phyloP scores from a whole-genome alignment of 2,113 vertebrate genomes.

The Labeo rohita region DNA sequence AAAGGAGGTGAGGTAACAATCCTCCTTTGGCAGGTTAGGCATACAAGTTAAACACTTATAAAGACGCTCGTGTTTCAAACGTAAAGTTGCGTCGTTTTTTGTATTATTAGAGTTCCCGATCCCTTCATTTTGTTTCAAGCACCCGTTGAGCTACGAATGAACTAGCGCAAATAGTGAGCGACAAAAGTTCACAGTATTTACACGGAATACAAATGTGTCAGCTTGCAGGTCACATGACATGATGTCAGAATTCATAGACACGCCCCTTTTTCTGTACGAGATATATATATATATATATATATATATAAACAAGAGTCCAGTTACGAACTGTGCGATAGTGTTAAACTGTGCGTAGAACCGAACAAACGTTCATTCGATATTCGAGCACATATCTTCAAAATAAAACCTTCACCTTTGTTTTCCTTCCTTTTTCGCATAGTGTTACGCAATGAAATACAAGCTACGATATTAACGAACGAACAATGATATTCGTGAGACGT shows the following conservation, averaged over 20 bases:
- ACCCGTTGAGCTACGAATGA: neutral
- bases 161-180: constrained; percentile 14
- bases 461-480: constrained; percentile 48
- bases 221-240: constrained; percentile 28
- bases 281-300: neutral
- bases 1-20: constrained; percentile 7
- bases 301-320: constrained; percentile 36
- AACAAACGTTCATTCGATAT: neutral
- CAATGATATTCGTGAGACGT: constrained; percentile 44
- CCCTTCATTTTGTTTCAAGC: constrained; percentile 45
- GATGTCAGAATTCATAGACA: constrained; percentile 52
- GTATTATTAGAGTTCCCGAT: constrained; percentile 47
- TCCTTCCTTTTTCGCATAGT: constrained; percentile 24
- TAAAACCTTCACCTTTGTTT: neutral
- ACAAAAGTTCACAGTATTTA: constrained; percentile 65
- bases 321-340: constrained; percentile 50
- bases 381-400: neutral
- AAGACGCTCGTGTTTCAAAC: neutral
- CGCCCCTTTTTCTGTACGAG: constrained; percentile 25
- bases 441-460: constrained; percentile 9
- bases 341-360: neutral
- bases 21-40: constrained; percentile 20
- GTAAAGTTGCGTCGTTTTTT: neutral
- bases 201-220: constrained; percentile 51
- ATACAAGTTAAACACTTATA: neutral